phyloP scores from a whole-genome alignment of 1,140 invertebrate genomes.

The Drosophila miranda region DNA sequence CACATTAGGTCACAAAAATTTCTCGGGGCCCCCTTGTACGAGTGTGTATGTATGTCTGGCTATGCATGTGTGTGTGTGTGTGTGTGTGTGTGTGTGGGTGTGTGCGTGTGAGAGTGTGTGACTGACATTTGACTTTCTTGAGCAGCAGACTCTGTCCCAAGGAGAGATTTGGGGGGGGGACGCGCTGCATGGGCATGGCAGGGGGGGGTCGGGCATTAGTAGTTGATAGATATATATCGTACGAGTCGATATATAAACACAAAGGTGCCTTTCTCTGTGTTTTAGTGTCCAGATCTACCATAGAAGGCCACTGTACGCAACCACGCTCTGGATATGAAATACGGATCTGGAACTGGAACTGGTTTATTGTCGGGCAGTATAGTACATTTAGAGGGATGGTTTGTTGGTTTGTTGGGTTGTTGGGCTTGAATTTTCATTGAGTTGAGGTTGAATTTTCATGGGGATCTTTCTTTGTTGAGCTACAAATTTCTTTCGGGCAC shows the following conservation, averaged over 20 bases:
- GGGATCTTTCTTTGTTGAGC: too few relatives aligned
- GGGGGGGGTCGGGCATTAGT: constrained; percentile 13
- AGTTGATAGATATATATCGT: constrained; percentile 11
- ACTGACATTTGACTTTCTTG: constrained; percentile 45
- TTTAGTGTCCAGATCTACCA: constrained; percentile 80
- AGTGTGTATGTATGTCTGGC: background rate
- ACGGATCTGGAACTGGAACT: constrained; percentile 20
- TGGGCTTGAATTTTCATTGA: constrained; percentile 1
- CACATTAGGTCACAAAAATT: constrained; percentile 52
- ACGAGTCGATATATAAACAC: constrained; percentile 11
- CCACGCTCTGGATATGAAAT: constrained; percentile 57
- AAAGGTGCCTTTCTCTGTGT: constrained; percentile 20
- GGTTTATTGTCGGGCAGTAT: background rate
- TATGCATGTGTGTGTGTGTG: constrained; percentile 16
- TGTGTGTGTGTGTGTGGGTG: constrained; percentile 25
- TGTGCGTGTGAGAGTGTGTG: constrained; percentile 19
- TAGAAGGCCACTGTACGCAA: constrained; percentile 82
- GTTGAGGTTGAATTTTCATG: background rate
- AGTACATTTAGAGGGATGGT: background rate
- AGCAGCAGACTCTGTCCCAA: constrained; percentile 12
- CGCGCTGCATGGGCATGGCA: background rate
- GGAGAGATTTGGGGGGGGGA: background rate
- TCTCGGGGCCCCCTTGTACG: background rate
- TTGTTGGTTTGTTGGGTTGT: background rate
- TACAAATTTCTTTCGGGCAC: too few relatives aligned